Percentiles rank a stretch among this genome's conserved stretches.
phyloP scores from a whole-genome alignment of 30 jellyfish, hydroid and myxozoan species.

The Turritopsis dohrnii region DNA sequence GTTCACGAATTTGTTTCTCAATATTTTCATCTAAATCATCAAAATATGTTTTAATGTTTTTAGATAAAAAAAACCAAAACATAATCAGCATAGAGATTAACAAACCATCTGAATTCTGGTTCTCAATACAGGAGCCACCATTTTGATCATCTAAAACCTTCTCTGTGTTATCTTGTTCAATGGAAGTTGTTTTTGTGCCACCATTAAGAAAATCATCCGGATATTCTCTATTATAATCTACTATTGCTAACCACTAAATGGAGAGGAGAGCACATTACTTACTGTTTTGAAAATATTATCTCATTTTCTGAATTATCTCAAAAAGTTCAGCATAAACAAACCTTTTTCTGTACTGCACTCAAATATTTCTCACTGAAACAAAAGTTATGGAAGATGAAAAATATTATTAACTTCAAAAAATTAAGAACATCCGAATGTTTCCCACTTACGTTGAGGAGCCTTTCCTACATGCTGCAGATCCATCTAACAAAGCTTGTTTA shows the following conservation, averaged over 20 bases:
- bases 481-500: background rate
- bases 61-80: no score
- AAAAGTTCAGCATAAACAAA: background rate
- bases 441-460: background rate
- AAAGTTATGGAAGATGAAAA: background rate
- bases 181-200: background rate
- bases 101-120: slow-evolving; percentile 15
- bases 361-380: slow-evolving; percentile 11
- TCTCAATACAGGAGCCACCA: background rate
- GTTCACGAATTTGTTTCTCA: slow-evolving; percentile 43
- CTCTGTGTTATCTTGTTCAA: background rate
- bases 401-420: no score
- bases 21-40: slow-evolving; percentile 24
- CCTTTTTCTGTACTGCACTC: slow-evolving; percentile 27
- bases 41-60: background rate
- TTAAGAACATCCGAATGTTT: background rate
- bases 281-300: background rate
- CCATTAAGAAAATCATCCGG: slow-evolving; percentile 17
- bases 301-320: background rate
- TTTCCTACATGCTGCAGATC: background rate
- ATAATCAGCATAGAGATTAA: no score
- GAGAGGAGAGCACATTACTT: background rate
- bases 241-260: slow-evolving; percentile 30
- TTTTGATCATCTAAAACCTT: background rate
- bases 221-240: slow-evolving; percentile 8